Conservation (phyloP, 1,140 invertebrate species). For the Epicauta chinensis region DNA sequence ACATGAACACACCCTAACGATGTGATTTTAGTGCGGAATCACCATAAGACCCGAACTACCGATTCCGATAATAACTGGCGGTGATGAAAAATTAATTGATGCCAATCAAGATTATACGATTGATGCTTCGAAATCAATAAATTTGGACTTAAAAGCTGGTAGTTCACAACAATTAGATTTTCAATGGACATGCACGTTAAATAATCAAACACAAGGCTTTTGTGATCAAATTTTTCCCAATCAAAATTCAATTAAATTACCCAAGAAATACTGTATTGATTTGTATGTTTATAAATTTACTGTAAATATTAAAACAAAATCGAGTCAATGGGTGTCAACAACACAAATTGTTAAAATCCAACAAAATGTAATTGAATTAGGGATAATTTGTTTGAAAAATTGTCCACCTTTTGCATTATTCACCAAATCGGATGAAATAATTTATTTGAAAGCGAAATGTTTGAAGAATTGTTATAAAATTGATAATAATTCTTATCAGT, state of each 20-base stretch:
- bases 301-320: background rate
- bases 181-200: conserved; percentile 1
- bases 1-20: too few species aligned
- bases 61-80: conserved; percentile 20
- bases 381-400: conserved; percentile 8
- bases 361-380: background rate
- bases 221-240: background rate
- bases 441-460: background rate
- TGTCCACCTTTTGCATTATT: background rate
- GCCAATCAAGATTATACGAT: background rate
- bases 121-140: conserved; percentile 4
- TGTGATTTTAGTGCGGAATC: too few species aligned
- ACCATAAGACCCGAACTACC: too few species aligned
- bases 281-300: conserved; percentile 1
- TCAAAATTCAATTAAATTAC: background rate
- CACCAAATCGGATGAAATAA: background rate
- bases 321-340: background rate
- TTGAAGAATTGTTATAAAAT: conserved; percentile 1
- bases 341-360: background rate
- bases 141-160: background rate
- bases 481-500: background rate
- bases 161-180: background rate
- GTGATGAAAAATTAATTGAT: background rate
- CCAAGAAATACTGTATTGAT: background rate
- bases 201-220: background rate